Conservation (phyloP, 2,113 vertebrate genomes). For the Oostethus manadensis region DNA sequence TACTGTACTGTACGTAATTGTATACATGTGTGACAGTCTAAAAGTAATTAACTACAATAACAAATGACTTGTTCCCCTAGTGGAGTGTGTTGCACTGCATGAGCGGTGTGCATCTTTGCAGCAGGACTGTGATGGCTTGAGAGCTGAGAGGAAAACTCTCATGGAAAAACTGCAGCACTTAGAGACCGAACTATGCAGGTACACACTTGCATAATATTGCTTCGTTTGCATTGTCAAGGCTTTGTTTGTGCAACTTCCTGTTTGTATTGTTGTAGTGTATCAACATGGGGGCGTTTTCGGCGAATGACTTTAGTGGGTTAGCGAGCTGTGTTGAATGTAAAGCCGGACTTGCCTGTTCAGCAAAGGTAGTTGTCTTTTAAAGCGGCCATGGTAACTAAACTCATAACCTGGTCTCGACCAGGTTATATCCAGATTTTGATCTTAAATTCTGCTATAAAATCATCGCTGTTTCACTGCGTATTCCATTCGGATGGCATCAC, state of each 20-base stretch:
- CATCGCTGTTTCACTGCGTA: no score
- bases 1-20: neutral
- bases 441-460: no score
- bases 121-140: slow-evolving; percentile 81
- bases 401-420: no score
- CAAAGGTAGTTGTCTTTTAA: no score
- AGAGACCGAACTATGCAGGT: slow-evolving; percentile 89
- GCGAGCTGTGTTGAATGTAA: no score
- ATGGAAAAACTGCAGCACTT: slow-evolving; percentile 79
- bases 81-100: slow-evolving; percentile 82
- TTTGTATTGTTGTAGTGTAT: neutral
- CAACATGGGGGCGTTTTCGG: no score
- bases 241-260: neutral
- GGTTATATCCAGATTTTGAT: no score
- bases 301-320: no score
- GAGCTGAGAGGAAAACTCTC: slow-evolving; percentile 78
- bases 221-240: neutral
- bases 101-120: slow-evolving; percentile 80
- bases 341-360: no score
- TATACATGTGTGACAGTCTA: neutral
- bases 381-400: no score
- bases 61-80: slow-evolving; percentile 50
- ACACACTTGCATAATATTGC: slow-evolving; percentile 6
- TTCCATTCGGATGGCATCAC: no score
- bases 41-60: neutral